Base-by-base conservation (phyloP, 2,113 vertebrate species). In the Stercorarius parasiticus region DNA sequence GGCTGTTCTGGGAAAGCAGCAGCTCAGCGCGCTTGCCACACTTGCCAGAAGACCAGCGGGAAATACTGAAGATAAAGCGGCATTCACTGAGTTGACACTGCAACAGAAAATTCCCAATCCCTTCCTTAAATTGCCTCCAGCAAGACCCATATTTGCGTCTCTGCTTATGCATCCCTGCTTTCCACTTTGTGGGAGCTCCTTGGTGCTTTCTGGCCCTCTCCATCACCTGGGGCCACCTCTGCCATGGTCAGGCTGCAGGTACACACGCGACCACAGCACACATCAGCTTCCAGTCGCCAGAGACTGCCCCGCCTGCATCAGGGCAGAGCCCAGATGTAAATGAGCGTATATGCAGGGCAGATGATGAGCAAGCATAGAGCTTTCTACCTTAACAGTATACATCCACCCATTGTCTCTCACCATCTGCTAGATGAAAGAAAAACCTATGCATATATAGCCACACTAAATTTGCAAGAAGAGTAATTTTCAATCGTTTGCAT, bases 401-500 rank as follows among this genome's bases (percentile, higher is more conserved):
- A 59, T 12, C 69, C 64, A 81, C 73, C 88, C 89, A 92, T 80
- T 94, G 81, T 89, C 66, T 77, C 81, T n/a, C 81, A 73, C 69
- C 86, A 86, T 82, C 88, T 95, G 94, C 82, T 64, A 61, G 7
- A 56, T 15, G 32, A 90, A n/a, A 61, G 45, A 42, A 85, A 91
- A 94, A 67, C 82, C 78, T 50, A 86, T 40, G 86, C 83, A 70
- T 71, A 56, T 4, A 84, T 13, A 92, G 56, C 34, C 72, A 90
- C 19, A 6, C 27, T 58, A 58, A 52, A 95, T 82, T 49, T 72
- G 58, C 78, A 74, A 76, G 38, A 82, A 82, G 72, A 95, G 32
- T 61, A 64, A 81, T 94, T 95, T 93, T 85, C 56, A 72, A 76
- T 53, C 25, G 3, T 90, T 95, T 95, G 70, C 84, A 65, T 90